A percentile compares a stretch with the other conserved stretches of the same genome.
Evolutionary conservation across 2,888 invertebrate genomes (phyloP).

Genomic region (Aphidius colemani): DNA sequence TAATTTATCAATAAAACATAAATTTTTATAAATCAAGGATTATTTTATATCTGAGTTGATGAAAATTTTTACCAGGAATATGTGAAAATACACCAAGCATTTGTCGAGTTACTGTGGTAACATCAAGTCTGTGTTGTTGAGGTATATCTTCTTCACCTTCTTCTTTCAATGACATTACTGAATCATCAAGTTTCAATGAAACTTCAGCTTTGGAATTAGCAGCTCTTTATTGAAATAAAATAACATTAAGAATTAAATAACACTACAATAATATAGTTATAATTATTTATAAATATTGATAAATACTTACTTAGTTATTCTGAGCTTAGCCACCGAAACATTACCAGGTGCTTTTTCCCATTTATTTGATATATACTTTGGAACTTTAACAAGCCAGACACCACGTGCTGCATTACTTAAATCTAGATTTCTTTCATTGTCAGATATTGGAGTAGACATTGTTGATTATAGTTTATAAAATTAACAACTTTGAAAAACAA

Average conservation of each 20-base stretch:
- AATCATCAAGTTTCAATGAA: constrained; percentile 80
- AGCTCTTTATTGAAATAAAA: constrained; percentile 54
- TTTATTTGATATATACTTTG: constrained; percentile 93
- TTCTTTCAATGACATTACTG: constrained; percentile 78
- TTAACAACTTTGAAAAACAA: too few relatives aligned
- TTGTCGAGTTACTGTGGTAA: constrained; percentile 89
- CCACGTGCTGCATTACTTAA: constrained; percentile 87
- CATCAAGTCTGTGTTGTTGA: constrained; percentile 88
- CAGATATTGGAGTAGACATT: constrained; percentile 60
- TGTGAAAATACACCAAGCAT: constrained; percentile 93
- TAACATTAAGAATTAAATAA: constrained; percentile 23
- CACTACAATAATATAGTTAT: neutral
- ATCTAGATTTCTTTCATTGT: constrained; percentile 82
- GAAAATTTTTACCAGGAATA: constrained; percentile 65
- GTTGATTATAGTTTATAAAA: constrained; percentile 7
- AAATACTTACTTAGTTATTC: constrained; percentile 74
- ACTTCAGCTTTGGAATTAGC: constrained; percentile 86
- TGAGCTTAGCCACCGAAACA: constrained; percentile 91
- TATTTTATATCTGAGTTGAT: constrained; percentile 33
- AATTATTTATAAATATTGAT: neutral
- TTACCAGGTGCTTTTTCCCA: constrained; percentile 93
- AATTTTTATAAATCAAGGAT: constrained; percentile 45
- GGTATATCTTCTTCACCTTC: constrained; percentile 82
- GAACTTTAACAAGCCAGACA: constrained; percentile 96
- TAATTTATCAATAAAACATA: too few relatives aligned